Evolutionary conservation across 2,113 vertebrate genomes (phyloP).

Genomic region (Prunella fulvescens): DNA sequence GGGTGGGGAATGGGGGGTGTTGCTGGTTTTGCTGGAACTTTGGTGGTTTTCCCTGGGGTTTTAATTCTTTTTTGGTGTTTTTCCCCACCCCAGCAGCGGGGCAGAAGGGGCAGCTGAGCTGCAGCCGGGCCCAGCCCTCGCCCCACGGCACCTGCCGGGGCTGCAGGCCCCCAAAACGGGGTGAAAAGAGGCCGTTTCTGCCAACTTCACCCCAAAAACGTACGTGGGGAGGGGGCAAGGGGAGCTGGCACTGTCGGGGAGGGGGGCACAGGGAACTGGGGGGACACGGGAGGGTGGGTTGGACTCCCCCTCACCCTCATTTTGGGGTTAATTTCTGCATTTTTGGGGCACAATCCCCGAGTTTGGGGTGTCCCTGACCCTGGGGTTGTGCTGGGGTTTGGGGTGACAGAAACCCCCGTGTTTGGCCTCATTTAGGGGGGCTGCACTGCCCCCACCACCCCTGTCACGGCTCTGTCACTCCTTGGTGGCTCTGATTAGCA

Average conservation of each 20-base stretch:
- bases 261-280: background rate
- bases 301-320: background rate
- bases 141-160: background rate
- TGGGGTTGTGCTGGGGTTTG: fast-evolving
- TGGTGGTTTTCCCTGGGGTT: fast-evolving
- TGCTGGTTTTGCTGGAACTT: background rate
- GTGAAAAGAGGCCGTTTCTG: background rate
- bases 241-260: fast-evolving
- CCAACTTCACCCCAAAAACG: background rate
- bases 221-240: background rate
- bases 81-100: background rate
- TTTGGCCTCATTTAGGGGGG: fast-evolving
- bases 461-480: background rate
- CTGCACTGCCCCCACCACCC: fast-evolving
- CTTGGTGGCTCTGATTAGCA: background rate
- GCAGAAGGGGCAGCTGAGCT: background rate
- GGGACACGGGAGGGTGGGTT: too few species aligned
- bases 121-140: background rate
- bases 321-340: background rate
- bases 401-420: background rate
- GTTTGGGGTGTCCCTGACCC: background rate
- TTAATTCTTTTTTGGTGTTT: fast-evolving
- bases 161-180: background rate
- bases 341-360: fast-evolving
- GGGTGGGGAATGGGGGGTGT: background rate